These are phyloP conservation scores for Vireo griseus DNA, from an alignment of 2,797 vertebrate species.

Conservation along the genomic window DNA sequence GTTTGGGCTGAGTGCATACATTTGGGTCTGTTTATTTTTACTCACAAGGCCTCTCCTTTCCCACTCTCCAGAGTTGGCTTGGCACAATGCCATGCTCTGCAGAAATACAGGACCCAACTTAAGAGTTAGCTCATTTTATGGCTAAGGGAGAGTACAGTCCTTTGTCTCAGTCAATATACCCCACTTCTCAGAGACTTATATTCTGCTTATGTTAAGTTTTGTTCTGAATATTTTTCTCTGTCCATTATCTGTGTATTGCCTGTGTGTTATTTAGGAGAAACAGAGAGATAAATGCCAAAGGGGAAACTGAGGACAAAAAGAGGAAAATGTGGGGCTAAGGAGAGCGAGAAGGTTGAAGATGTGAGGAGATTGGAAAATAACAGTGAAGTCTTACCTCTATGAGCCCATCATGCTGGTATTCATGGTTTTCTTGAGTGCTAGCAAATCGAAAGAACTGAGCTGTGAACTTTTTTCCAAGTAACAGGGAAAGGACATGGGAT, in stretches of 20 bases:
- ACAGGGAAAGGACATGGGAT: neutral
- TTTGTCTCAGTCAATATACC: neutral
- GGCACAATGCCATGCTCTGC: neutral
- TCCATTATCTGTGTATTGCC: neutral
- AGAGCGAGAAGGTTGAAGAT: neutral
- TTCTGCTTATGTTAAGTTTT: neutral
- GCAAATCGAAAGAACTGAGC: rapidly evolving
- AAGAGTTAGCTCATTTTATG: neutral
- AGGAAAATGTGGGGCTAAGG: neutral
- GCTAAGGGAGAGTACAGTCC: neutral
- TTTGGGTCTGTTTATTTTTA: slow-evolving; percentile 58
- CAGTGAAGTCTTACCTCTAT: neutral
- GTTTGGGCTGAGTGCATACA: neutral
- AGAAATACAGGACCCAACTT: neutral
- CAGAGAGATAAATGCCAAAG: neutral
- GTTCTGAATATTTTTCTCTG: neutral
- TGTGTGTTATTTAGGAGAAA: neutral
- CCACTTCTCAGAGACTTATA: neutral
- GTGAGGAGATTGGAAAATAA: neutral
- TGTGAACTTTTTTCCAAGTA: neutral
- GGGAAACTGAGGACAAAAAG: neutral
- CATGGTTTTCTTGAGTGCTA: neutral
- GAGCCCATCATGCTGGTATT: neutral
- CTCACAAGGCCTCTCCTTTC: slow-evolving; percentile 26
- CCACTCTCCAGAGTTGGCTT: slow-evolving; percentile 8